Conservation (phyloP, 2,113 vertebrate genomes). For the Caracal caracal region DNA sequence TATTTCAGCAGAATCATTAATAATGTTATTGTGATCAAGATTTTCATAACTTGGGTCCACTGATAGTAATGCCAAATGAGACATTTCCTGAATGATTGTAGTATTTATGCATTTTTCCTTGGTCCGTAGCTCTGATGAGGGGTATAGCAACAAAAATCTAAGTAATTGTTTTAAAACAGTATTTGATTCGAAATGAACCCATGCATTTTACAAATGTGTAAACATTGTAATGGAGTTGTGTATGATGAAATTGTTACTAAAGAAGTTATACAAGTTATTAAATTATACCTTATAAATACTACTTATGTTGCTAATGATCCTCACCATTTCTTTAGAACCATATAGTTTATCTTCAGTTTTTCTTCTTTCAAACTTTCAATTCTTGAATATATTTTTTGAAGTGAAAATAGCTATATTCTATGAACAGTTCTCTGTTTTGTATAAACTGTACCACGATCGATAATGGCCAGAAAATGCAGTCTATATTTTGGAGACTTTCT, state of each 20-base stretch:
- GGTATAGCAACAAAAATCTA: not conserved
- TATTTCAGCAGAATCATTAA: not conserved
- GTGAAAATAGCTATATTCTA: not conserved
- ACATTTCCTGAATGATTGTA: not conserved
- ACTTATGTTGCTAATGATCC: not conserved
- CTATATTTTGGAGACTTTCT: not conserved
- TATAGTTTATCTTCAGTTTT: not conserved
- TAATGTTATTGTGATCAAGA: not conserved
- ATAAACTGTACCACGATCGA: not conserved
- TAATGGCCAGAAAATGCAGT: not conserved
- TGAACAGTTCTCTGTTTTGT: not conserved
- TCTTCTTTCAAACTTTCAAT: not conserved
- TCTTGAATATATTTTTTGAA: not conserved
- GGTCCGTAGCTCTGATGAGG: not conserved
- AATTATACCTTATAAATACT: not conserved
- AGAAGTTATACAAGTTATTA: not conserved
- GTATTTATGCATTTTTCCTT: not conserved
- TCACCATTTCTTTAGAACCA: not conserved
- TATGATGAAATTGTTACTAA: constrained; percentile 10
- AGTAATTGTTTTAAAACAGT: not conserved
- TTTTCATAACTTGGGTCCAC: not conserved
- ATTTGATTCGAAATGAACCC: not conserved
- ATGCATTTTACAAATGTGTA: not conserved
- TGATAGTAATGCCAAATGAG: not conserved
- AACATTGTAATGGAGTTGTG: not conserved